Evolutionary conservation across 2,113 vertebrate species (phyloP), one percentile per base, ranked within the genome.

Genomic region (Brachyhypopomus occidentalis): DNA sequence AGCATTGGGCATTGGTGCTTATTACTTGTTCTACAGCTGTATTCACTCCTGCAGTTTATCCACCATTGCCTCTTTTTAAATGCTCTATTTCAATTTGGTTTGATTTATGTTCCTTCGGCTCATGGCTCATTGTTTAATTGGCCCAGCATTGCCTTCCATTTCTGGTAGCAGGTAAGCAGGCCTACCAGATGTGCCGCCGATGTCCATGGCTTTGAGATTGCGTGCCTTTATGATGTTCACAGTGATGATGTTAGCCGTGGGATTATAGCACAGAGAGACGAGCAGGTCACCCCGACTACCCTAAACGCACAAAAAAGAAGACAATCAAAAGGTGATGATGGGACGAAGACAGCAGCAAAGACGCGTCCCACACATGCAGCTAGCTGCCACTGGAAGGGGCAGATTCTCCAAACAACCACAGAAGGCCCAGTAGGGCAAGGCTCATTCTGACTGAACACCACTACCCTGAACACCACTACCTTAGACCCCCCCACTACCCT

Each of bases 131-230:
- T 36, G 17, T 25, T 17, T 17, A 64, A 5, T 30, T 1, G 27
- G 64, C 17, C 34, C 30, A 20, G 64, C 20, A 14, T 19, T 52
- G 11, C 11, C 12, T 52, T 36, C 2, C 23, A 1, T 17, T 67
- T 20, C 41, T 36, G 62, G 22, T 14, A 4, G 0, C 20, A 2
- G 5, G 25, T 27, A 0, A 16, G 36, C 25, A 23, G 52, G 55
- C 25, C 22, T 90, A 99, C 98, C 98, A 93, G 98, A 99, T 5
- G 98, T 99, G 87, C 98, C 98, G 87, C 98, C 98, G 30, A 99
- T 99, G 92, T 99, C 97, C 98, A 99, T 99, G 96, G 98, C 97
- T 98, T 99, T 99, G 89, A 99, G 95, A 91, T 99, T 98, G 62
- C 97, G 93, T 1, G 98, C 98, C 93, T 99, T 99, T 92, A 99